Conservation (phyloP, 2,888 invertebrate species). For the Synanthedon tipuliformis region DNA sequence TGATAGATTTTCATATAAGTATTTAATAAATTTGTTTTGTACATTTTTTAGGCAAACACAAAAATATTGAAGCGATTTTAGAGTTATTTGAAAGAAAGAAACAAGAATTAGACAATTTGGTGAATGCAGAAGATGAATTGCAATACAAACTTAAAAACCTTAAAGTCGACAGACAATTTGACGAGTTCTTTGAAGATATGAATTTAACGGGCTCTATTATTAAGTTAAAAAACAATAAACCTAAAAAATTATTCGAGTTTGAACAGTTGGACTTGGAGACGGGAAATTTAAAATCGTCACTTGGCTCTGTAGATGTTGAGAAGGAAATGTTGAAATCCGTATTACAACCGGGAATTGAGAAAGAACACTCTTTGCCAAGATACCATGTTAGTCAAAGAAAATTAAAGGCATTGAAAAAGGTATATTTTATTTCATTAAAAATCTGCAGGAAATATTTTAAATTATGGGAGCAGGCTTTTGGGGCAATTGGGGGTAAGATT, state of each 20-base stretch:
- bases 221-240: constrained; percentile 33
- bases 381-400: constrained; percentile 70
- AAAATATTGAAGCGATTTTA: constrained; percentile 33
- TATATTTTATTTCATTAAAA: constrained; percentile 16
- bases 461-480: too few relatives aligned
- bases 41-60: constrained; percentile 37
- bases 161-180: constrained; percentile 42
- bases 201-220: constrained; percentile 41
- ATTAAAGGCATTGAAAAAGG: constrained; percentile 69
- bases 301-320: constrained; percentile 57
- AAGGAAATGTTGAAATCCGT: constrained; percentile 73
- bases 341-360: constrained; percentile 75
- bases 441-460: too few relatives aligned
- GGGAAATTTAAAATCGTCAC: constrained; percentile 48
- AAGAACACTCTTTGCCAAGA: constrained; percentile 70
- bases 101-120: constrained; percentile 36
- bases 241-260: constrained; percentile 38
- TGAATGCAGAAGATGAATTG: constrained; percentile 31
- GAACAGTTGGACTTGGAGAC: constrained; percentile 46
- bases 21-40: neutral
- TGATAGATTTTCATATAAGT: neutral
- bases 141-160: constrained; percentile 37
- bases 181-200: constrained; percentile 55
- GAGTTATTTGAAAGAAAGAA: constrained; percentile 44
- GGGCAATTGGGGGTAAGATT: too few relatives aligned